phyloP scores from a whole-genome alignment of 2,888 invertebrate species.

The Steinernema carpocapsae region DNA sequence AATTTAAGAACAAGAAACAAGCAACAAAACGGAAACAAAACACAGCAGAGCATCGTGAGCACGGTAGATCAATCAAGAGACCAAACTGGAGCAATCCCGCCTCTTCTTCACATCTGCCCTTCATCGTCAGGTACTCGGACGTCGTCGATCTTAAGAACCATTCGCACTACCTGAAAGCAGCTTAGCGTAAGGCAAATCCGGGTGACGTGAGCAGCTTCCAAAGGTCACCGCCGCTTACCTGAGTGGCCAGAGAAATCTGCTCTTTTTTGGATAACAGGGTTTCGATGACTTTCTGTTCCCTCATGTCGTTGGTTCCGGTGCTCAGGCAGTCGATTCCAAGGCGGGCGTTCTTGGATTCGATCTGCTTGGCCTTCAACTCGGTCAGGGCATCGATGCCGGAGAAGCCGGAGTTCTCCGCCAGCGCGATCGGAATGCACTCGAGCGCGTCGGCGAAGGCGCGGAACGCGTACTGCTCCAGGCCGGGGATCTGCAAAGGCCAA shows the following conservation, averaged over 20 bases:
- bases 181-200: constrained; percentile 19
- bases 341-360: constrained; percentile 81
- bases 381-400: constrained; percentile 86
- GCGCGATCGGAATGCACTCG: constrained; percentile 89
- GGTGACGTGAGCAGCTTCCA: not conserved
- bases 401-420: constrained; percentile 94
- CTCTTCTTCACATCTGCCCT: constrained; percentile 38
- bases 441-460: constrained; percentile 92
- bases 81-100: not conserved
- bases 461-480: constrained; percentile 95
- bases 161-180: constrained; percentile 80
- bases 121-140: constrained; percentile 76
- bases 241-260: constrained; percentile 93
- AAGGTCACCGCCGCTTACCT: constrained; percentile 70
- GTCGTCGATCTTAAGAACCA: constrained; percentile 99
- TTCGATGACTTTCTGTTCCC: constrained; percentile 88
- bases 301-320: constrained; percentile 84
- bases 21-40: constrained; percentile 28
- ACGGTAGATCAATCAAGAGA: constrained; percentile 23
- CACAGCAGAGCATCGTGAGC: constrained; percentile 31
- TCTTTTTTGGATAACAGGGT: constrained; percentile 95
- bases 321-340: constrained; percentile 94
- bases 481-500: constrained; percentile 74
- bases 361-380: constrained; percentile 78
- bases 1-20: constrained; percentile 24